Percentiles rank a stretch among this genome's conserved stretches.
Evolutionary conservation across 2,888 invertebrate genomes (phyloP).

Genomic region (Iselma pallidipennis): DNA sequence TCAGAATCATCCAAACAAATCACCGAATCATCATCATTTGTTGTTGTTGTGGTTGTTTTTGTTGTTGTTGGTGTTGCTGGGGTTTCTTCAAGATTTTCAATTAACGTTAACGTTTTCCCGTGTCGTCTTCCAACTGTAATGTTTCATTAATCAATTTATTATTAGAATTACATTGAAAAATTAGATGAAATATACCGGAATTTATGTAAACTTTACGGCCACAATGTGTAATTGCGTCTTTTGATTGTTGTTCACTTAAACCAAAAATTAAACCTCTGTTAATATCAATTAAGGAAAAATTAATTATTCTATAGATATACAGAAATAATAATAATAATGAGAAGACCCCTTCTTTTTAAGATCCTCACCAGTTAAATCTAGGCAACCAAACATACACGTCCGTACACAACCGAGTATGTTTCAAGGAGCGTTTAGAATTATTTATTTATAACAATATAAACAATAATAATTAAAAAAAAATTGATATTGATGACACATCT

Average conservation of each 20-base stretch:
- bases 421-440: too few species aligned
- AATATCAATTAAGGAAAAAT: slow-evolving; percentile 21
- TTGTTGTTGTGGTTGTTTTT: too few species aligned
- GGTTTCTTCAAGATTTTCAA: slow-evolving; percentile 48
- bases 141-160: slow-evolving; percentile 13
- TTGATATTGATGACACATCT: too few species aligned
- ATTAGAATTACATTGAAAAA: slow-evolving; percentile 3
- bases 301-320: neutral
- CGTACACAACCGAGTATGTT: too few species aligned
- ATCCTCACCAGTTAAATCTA: too few species aligned
- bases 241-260: slow-evolving; percentile 69
- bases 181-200: slow-evolving; percentile 58
- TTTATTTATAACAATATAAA: too few species aligned
- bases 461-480: too few species aligned
- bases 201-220: slow-evolving; percentile 65
- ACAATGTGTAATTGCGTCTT: slow-evolving; percentile 65
- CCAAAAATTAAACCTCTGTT: slow-evolving; percentile 70
- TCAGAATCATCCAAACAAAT: slow-evolving; percentile 39
- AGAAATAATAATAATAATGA: neutral
- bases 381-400: too few species aligned
- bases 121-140: slow-evolving; percentile 57
- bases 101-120: slow-evolving; percentile 60
- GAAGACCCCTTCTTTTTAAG: too few species aligned
- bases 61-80: too few species aligned
- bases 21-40: slow-evolving; percentile 32